Evolutionary conservation across 1,140 invertebrate genomes (phyloP).

Genomic region (Pachypsylla venusta): DNA sequence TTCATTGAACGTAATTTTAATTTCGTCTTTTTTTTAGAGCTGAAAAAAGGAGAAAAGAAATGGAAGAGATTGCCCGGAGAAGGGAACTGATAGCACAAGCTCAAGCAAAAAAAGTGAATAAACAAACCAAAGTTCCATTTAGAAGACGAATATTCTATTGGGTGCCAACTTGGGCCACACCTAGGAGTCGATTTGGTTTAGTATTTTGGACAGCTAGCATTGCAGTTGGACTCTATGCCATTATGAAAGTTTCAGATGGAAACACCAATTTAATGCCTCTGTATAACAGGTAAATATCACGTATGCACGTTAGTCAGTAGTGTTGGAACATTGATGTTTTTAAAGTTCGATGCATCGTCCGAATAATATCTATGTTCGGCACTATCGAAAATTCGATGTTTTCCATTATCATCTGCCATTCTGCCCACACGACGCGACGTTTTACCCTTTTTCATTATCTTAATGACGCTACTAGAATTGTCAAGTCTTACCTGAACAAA

Average conservation of each 20-base stretch:
- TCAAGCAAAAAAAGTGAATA: neutral
- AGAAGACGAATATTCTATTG: slow-evolving; percentile 6
- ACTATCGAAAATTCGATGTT: no score
- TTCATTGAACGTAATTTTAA: no score
- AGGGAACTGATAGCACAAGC: neutral
- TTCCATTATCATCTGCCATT: no score
- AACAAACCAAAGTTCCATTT: neutral
- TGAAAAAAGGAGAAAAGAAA: slow-evolving; percentile 13
- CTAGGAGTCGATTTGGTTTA: slow-evolving; percentile 16
- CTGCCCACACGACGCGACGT: no score
- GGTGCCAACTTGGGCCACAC: slow-evolving; percentile 9
- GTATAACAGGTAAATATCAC: slow-evolving; percentile 4
- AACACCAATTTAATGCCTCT: neutral
- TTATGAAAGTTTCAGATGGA: neutral
- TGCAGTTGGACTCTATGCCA: slow-evolving; percentile 23
- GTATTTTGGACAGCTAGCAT: slow-evolving; percentile 21
- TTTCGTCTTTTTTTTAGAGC: neutral
- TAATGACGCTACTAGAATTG: no score
- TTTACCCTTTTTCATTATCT: no score
- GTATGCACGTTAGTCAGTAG: no score
- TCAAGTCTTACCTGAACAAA: no score
- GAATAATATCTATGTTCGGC: no score
- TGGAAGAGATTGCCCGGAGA: slow-evolving; percentile 5
- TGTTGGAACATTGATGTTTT: no score
- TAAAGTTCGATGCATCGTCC: no score